Evolutionary conservation across 2,113 vertebrate genomes (phyloP).

Genomic region (Carettochelys insculpta): DNA sequence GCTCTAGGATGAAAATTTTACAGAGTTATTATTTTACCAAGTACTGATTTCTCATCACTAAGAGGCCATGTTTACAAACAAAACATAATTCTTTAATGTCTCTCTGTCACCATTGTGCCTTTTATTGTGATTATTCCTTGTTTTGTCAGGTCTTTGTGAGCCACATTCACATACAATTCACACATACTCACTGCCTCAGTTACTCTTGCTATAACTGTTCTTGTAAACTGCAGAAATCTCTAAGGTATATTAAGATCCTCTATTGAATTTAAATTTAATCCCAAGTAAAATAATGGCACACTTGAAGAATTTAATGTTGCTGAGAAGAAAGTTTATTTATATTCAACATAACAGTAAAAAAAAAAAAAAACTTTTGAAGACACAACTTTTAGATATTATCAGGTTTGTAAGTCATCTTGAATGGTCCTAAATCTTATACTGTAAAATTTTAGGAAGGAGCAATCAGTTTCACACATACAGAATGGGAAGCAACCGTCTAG

Average conservation of each 20-base stretch:
- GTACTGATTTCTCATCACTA: neutral
- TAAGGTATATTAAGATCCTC: accelerated
- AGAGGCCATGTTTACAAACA: neutral
- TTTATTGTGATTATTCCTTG: neutral
- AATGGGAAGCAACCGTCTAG: too few relatives aligned
- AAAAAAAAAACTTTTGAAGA: neutral
- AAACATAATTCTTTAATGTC: neutral
- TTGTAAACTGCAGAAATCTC: neutral
- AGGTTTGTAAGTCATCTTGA: neutral
- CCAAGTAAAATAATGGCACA: neutral
- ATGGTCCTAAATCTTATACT: neutral
- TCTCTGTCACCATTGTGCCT: neutral
- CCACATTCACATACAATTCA: accelerated
- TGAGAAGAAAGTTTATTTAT: neutral
- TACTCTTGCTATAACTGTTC: neutral
- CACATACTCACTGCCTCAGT: neutral
- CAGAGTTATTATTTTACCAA: neutral
- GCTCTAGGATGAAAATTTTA: neutral
- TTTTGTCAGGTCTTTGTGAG: neutral
- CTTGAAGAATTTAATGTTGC: neutral
- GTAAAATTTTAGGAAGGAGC: too few relatives aligned
- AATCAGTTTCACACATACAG: too few relatives aligned
- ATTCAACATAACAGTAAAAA: neutral
- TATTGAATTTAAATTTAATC: neutral
- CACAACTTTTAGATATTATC: neutral